Evolutionary conservation across 2,113 vertebrate genomes (phyloP), one percentile per base, ranked within the genome.

Genomic region (Solenodon paradoxus): DNA sequence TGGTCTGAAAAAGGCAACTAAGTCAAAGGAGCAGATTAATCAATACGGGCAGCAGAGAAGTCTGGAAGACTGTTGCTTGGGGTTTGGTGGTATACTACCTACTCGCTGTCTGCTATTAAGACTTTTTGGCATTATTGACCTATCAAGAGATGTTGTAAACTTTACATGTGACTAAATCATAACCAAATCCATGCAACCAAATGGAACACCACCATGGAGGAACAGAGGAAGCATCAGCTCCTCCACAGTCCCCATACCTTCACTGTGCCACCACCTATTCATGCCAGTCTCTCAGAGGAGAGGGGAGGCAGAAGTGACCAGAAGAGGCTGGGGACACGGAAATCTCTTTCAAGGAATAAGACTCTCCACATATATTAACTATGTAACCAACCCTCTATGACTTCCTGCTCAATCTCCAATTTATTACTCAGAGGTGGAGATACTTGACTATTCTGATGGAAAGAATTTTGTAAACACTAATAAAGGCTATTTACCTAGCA

Each of bases 181-280:
- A 28, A 4, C 45, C 32, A 69, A 71, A 30, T 28, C n/a, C 28
- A 59, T 63, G 57, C 10, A 30, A 32, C 1, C 7, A 13, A 32
- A 0, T 1, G 0, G 12, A 2, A 7, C 32, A 38, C 20, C 57
- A 30, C 32, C 17, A 9, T 0, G 2, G 19, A 88, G 12, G 5
- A 38, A 15, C 20, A 15, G 30, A 3, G 0, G 0, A 1, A 35
- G 19, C 3, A 32, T 61, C 26, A 0, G 1, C 8, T 38, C 71
- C 75, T 51, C 51, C 5, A 5, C n/a, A 10, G 11, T 16, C 75
- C 45, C 32, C 26, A 19, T 1, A 9, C 51, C 32, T n/a, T 47
- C 32, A 20, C 26, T 32, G 79, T 20, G 40, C 61, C 35, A 88
- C 28, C 71, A 55, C 17, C 30, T 7, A 6, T 11, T 55, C 45